These are phyloP conservation scores for Albula glossodonta DNA, from an alignment of 2,113 vertebrate genomes.

Conservation along the genomic window DNA sequence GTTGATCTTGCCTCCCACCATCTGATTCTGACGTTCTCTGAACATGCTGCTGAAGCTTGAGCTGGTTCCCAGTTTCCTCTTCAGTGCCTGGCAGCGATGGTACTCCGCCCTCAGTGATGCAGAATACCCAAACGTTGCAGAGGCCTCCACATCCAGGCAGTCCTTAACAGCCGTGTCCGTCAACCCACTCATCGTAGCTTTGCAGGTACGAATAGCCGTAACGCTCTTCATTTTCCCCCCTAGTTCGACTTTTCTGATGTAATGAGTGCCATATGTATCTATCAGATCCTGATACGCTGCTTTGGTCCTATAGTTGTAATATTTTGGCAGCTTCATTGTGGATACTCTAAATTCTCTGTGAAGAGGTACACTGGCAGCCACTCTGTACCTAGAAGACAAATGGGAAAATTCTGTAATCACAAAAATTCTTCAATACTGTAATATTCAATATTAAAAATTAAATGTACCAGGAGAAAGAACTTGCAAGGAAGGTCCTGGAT, in stretches of 20 bases:
- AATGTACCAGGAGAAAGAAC: no score
- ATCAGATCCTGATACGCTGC: slow-evolving; percentile 38
- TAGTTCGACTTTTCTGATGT: slow-evolving; percentile 41
- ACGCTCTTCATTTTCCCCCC: slow-evolving; percentile 50
- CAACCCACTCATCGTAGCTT: slow-evolving; percentile 43
- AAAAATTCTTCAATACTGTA: no score
- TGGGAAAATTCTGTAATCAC: no score
- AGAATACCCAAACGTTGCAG: neutral
- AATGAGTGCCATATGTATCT: slow-evolving; percentile 60
- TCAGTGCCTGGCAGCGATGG: slow-evolving; percentile 17
- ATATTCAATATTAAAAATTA: no score
- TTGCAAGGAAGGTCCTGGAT: no score
- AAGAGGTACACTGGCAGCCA: no score
- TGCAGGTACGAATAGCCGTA: slow-evolving; percentile 54
- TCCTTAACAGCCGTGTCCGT: slow-evolving; percentile 47
- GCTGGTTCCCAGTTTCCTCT: neutral
- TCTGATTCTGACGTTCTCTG: slow-evolving; percentile 42
- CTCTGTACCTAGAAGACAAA: no score
- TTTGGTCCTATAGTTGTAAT: neutral
- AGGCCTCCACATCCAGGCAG: slow-evolving; percentile 57
- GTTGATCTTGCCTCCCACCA: slow-evolving; percentile 38
- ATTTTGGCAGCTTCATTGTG: slow-evolving; percentile 31
- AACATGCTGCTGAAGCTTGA: slow-evolving; percentile 50
- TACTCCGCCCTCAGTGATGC: neutral
- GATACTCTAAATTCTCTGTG: slow-evolving; percentile 36